Evolutionary conservation across 2,888 invertebrate species (phyloP), one percentile per base, ranked within the genome.

Genomic region (Leptarthrus brevirostris): DNA sequence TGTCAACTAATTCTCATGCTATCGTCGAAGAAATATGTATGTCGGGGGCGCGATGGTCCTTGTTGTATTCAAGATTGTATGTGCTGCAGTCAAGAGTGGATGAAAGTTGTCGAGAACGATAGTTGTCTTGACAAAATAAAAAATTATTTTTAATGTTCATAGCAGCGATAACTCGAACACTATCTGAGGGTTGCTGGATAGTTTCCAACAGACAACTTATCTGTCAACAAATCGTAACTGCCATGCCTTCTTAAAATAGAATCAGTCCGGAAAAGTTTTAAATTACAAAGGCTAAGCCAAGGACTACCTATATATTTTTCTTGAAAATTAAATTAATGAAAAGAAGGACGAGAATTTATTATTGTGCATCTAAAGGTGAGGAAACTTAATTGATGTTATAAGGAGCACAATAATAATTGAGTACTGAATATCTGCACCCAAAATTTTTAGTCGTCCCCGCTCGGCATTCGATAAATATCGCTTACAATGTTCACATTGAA

Each of bases 151-250:
- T 58, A 44, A 64, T 47, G 44, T 18, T 64, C 64, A 24, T 24
- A 47, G 64, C 26, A 44, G n/a, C 34, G 34, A 16, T 36, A 40
- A 14, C 40, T 30, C 56, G 24, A 3, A 2, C 40, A 2, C 3
- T 12, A 16, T 52, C n/a, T 3, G 44, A 44, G 36, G 18, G 34
- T 52, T 69, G n/a, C 69, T 69, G 69, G 69, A 69, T 24, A 49
- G 18, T 14, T 69, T 69, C 69, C 69, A 69, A 20, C 18, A 69
- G 49, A 52, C 52, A 49, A 30, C 69, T 49, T 52, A 34, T 30
- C 49, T 69, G 69, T 69, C 69, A 52, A 69, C 69, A 69, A 69
- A 69, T 34, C 52, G 30, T 52, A 52, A 69, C 69, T 34, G 16
- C 52, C 14, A 18, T 36, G 36, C 58, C 30, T 58, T 58, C 56